Percentiles rank a stretch among this genome's conserved stretches.
Evolutionary conservation across 1,140 invertebrate genomes (phyloP).

Genomic region (Diploscapter pachys): DNA sequence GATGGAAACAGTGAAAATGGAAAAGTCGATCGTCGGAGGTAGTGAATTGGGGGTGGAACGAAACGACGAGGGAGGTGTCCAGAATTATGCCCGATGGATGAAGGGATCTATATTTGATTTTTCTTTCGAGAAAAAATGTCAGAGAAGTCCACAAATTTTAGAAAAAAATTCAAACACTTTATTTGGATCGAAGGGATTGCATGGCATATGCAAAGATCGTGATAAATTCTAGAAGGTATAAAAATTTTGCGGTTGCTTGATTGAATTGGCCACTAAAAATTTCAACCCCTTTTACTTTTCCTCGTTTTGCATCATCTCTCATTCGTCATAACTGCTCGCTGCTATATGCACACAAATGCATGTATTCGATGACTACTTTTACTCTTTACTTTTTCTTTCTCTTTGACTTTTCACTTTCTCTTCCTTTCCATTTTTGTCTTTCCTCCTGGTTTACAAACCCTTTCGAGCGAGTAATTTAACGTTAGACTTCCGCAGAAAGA

Average conservation of each 20-base stretch:
- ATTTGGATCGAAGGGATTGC: not conserved
- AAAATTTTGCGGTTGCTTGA: too few species aligned
- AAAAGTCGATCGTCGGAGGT: conserved; percentile 27
- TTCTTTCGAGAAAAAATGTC: not conserved
- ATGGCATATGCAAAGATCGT: too few species aligned
- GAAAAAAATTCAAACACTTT: not conserved
- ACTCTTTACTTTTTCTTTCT: too few species aligned
- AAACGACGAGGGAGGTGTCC: conserved; percentile 21
- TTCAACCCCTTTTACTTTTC: too few species aligned
- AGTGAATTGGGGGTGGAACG: conserved; percentile 31
- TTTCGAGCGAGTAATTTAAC: too few species aligned
- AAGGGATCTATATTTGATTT: conserved; percentile 11
- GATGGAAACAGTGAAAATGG: conserved; percentile 27
- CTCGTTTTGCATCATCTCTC: too few species aligned
- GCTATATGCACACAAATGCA: too few species aligned
- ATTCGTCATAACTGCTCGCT: too few species aligned
- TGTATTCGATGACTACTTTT: too few species aligned
- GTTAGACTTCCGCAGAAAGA: not conserved
- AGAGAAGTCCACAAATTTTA: not conserved
- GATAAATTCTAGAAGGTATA: too few species aligned
- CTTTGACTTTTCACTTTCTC: too few species aligned
- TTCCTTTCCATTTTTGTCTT: not conserved
- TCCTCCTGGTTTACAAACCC: not conserved
- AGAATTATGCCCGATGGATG: conserved; percentile 22
- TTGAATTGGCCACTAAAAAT: too few species aligned